A percentile compares a stretch with the other conserved stretches of the same genome.
Conservation (phyloP, 1,140 invertebrate genomes). For the Drosophila mayri region DNA sequence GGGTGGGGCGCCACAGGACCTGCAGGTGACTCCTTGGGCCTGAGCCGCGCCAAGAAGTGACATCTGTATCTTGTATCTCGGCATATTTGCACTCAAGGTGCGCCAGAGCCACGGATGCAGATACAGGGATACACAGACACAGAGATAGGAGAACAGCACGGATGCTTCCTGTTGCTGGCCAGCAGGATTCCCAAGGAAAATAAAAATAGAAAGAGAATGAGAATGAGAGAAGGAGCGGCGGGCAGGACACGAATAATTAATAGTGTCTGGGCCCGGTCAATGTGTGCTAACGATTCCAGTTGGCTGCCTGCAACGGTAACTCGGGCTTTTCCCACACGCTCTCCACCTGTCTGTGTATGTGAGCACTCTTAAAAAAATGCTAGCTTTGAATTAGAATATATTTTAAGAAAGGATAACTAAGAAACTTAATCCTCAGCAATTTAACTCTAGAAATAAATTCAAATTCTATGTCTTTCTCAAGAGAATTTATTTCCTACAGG, state of each 20-base stretch:
- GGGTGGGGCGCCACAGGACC: slow-evolving; percentile 28
- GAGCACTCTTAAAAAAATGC: not conserved
- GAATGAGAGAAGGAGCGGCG: not conserved
- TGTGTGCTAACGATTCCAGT: slow-evolving; percentile 60
- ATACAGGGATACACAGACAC: slow-evolving; percentile 16
- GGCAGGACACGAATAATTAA: slow-evolving; percentile 65
- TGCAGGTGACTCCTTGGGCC: slow-evolving; percentile 17
- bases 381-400: not conserved
- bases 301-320: slow-evolving; percentile 44
- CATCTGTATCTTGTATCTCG: slow-evolving; percentile 43
- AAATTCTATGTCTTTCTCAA: not conserved
- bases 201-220: not conserved
- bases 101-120: slow-evolving; percentile 30
- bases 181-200: slow-evolving; percentile 12
- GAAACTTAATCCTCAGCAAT: not conserved
- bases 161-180: slow-evolving; percentile 50
- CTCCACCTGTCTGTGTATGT: slow-evolving; percentile 11
- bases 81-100: slow-evolving; percentile 61
- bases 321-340: slow-evolving; percentile 31
- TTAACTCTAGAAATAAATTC: too few species aligned
- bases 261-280: slow-evolving; percentile 58
- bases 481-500: not conserved
- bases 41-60: slow-evolving; percentile 27
- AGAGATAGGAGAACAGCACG: slow-evolving; percentile 1
- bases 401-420: not conserved